Evolutionary conservation across 2,113 vertebrate species (phyloP).

Genomic region (Indicator maculatus): DNA sequence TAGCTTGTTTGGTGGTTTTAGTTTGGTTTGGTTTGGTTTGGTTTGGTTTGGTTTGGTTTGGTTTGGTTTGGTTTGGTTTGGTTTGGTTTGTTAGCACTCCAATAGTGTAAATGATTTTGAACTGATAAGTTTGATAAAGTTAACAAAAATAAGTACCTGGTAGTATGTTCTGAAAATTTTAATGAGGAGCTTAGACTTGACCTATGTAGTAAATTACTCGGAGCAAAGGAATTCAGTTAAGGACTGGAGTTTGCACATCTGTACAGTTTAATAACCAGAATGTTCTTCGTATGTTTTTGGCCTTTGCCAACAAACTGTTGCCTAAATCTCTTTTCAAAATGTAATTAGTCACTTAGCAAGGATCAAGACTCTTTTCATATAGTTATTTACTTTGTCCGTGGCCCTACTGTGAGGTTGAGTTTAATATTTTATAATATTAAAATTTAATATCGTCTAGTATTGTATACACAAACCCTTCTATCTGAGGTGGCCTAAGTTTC

Average conservation of each 20-base stretch:
- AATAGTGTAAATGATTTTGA: neutral
- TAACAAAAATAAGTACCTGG: neutral
- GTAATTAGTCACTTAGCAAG: neutral
- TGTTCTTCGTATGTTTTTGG: neutral
- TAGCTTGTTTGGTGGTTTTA: too few species aligned
- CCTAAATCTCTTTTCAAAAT: neutral
- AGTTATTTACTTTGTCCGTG: neutral
- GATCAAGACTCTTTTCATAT: neutral
- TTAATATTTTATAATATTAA: neutral
- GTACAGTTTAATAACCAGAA: neutral
- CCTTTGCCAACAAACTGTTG: neutral
- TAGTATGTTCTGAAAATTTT: neutral
- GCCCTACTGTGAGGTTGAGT: neutral
- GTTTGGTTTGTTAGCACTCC: neutral
- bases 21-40: too few species aligned
- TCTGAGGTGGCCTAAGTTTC: neutral
- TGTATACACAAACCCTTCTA: neutral
- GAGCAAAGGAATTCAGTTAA: neutral
- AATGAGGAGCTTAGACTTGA: neutral
- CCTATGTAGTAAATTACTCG: neutral
- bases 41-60: too few species aligned
- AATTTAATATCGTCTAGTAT: neutral
- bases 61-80: too few species aligned
- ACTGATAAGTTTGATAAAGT: neutral
- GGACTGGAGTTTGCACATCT: neutral